Conservation (phyloP, 1,140 invertebrate species). For the Geopemphigus sp. region DNA sequence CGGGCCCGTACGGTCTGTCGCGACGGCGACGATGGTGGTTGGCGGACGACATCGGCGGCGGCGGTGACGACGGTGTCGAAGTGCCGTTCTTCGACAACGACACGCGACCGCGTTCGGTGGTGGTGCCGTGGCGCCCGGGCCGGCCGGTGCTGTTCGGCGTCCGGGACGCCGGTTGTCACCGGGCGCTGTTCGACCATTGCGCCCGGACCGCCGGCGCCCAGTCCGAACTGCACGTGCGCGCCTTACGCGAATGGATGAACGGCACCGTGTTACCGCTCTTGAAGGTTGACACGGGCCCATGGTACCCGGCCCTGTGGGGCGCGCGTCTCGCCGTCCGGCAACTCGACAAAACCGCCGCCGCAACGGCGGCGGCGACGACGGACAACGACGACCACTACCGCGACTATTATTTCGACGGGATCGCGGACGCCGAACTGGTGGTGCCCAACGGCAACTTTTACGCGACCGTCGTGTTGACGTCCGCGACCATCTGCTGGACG, state of each 20-base stretch:
- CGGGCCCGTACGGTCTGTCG: background rate
- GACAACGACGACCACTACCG: background rate
- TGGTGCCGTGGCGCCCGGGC: background rate
- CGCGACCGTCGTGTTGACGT: background rate
- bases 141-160: background rate
- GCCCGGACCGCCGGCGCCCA: background rate
- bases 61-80: no score
- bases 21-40: background rate
- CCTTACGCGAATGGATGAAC: background rate
- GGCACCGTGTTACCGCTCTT: background rate
- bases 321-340: background rate
- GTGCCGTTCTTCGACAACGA: conserved; percentile 8
- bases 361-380: no score
- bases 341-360: background rate
- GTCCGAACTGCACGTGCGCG: background rate
- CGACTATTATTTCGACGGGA: background rate
- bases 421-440: background rate
- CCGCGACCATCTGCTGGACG: background rate
- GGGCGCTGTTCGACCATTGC: conserved; percentile 2
- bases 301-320: conserved; percentile 29
- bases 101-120: background rate
- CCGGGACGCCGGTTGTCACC: background rate
- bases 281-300: background rate
- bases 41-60: background rate
- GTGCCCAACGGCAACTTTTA: background rate